Evolutionary conservation across 2,113 vertebrate species (phyloP).

Genomic region (Vulpes lagopus): DNA sequence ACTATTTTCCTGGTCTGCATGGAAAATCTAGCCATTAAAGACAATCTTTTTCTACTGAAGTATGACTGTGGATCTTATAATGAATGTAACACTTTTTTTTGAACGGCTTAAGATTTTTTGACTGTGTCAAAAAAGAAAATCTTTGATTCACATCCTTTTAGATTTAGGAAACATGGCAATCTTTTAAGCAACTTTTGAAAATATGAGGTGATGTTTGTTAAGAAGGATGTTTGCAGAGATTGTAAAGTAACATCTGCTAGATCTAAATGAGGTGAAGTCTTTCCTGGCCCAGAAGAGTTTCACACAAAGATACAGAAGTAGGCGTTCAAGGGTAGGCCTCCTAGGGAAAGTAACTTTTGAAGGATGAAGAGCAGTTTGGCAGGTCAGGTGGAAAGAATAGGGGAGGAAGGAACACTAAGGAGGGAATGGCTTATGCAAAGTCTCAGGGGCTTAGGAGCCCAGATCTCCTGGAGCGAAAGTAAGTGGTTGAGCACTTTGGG

Average conservation of each 20-base stretch:
- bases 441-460: neutral
- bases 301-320: neutral
- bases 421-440: neutral
- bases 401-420: neutral
- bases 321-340: neutral
- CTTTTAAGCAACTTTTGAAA: constrained; percentile 44
- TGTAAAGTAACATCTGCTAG: neutral
- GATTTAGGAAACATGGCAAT: neutral
- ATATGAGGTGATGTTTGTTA: neutral
- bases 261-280: neutral
- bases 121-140: neutral
- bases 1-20: neutral
- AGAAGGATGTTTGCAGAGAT: neutral
- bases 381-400: neutral
- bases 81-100: neutral
- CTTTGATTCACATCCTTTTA: constrained; percentile 18
- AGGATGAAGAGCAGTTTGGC: neutral
- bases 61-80: neutral
- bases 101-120: neutral
- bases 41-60: neutral
- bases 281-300: neutral
- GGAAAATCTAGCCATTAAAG: neutral
- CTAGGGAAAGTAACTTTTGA: neutral
- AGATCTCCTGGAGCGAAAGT: neutral
- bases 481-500: neutral